Base-by-base conservation (phyloP, 2,113 vertebrate genomes). In the Gobio gobio region DNA sequence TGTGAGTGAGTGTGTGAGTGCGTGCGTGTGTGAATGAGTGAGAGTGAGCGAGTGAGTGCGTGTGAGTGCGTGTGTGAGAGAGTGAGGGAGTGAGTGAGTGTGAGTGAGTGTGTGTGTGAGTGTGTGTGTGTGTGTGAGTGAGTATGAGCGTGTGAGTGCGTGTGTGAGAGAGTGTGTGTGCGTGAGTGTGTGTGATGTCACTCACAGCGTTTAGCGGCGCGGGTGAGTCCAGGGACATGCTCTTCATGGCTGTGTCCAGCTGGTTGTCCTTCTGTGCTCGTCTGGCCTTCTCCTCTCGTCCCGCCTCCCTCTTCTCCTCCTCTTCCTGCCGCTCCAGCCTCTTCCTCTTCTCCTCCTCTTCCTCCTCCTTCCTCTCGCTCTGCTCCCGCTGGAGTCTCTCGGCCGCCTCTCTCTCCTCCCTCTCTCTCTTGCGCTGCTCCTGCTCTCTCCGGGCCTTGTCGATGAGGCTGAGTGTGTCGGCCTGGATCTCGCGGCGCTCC, bases 371-470 rank as follows among this genome's bases (percentile, higher is more conserved):
- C 22, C 95, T 95, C 4, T 92, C 90, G 78, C 63, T 92, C 92
- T 77, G 90, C 14, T 72, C 94, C 94, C 87, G 93, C 85, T 87
- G 91, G 74, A 68, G 90, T 88, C 88, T 90, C 88, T 85, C 93
- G 66, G 10, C 90, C 89, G 89, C 91, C 85, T 85, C 54, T 85
- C 40, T 86, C 63, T 84, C 94, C 89, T 91, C 92, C 85, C 43
- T 89, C 58, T 83, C 94, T 56, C 94, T 92, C 78, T 81, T 92
- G 47, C 93, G 89, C 73, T 95, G 93, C 76, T 97, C 96, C 88
- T 94, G 95, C 83, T 97, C 96, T 45, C 87, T 90, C 13, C 83
- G 94, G 45, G 92, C 97, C 87, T 96, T 96, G 90, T 96, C 96
- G 90, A 95, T 87, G 83, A 93, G 61, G 7, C 94, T 90, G 33